A percentile compares a stretch with the other conserved stretches of the same genome.
Evolutionary conservation across 2,113 vertebrate species (phyloP).

Genomic region (Stigmatopora nigra): DNA sequence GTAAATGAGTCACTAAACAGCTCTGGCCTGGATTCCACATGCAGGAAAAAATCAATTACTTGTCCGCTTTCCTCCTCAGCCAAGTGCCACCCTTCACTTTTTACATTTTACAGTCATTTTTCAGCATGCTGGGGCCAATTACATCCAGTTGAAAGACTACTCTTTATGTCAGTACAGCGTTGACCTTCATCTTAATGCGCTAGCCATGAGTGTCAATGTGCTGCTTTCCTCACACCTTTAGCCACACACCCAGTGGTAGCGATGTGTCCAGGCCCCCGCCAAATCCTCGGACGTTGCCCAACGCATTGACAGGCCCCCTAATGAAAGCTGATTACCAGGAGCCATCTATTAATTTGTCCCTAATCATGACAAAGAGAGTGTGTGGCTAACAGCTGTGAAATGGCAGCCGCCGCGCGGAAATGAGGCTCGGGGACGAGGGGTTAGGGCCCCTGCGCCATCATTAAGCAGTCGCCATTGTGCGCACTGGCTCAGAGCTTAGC

Average conservation of each 20-base stretch:
- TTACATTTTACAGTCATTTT: slow-evolving; percentile 74
- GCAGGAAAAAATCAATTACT: slow-evolving; percentile 72
- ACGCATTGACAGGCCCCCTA: slow-evolving; percentile 68
- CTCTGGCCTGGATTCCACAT: slow-evolving; percentile 66
- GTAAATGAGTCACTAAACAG: slow-evolving; percentile 72
- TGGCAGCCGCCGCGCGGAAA: slow-evolving; percentile 65
- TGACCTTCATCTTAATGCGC: slow-evolving; percentile 65
- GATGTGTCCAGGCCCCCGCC: slow-evolving; percentile 47
- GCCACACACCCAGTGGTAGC: slow-evolving; percentile 56
- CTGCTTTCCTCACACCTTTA: slow-evolving; percentile 58
- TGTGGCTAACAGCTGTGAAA: slow-evolving; percentile 78
- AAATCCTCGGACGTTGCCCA: slow-evolving; percentile 41
- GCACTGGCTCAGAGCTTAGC: slow-evolving; percentile 63
- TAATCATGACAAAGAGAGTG: slow-evolving; percentile 73
- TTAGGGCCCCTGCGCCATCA: slow-evolving; percentile 57
- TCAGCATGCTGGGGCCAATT: slow-evolving; percentile 72
- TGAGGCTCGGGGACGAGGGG: slow-evolving; percentile 69
- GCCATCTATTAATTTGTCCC: slow-evolving; percentile 74
- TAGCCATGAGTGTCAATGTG: slow-evolving; percentile 59
- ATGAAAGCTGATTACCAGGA: slow-evolving; percentile 78
- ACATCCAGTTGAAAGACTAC: slow-evolving; percentile 65
- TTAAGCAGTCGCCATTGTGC: slow-evolving; percentile 68
- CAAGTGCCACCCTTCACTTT: slow-evolving; percentile 33
- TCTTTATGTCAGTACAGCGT: slow-evolving; percentile 66
- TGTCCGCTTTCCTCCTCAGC: slow-evolving; percentile 31